Base-by-base conservation (phyloP, 2,797 vertebrate species). In the Phaenicophaeus curvirostris region DNA sequence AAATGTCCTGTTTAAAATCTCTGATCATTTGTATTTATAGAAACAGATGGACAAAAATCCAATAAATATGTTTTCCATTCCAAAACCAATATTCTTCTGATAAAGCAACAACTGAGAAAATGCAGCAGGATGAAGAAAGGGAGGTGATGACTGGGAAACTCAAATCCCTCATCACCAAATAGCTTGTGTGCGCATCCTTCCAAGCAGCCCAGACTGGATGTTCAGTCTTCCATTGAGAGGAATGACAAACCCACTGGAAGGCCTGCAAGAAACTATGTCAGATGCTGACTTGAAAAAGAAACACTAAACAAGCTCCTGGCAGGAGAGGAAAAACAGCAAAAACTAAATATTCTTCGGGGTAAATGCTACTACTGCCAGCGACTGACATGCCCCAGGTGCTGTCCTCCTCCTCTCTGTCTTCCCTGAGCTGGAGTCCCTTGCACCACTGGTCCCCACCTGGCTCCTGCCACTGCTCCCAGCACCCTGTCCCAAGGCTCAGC, bases 91-190 rank as follows among this genome's bases (percentile, higher is more conserved):
- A 39, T 25, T 67, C 30, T 87, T 46, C 24, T 53, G 41, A 65
- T 51, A 95, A 93, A 90, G 63, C 42, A 90, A 68, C 59, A 89
- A 62, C 68, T 35, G 66, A 78, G 82, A 77, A 48, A 31, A 68
- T 59, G 55, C 73, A 76, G 31, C 39, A 73, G 23, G 69, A 85
- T 51, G 41, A 81, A 91, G 48, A 87, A 90, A 69, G 57, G 85
- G 55, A 66, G 14, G 21, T 55, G 8, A 33, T 37, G 17, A 69
- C 0, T n/a, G 51, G 48, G 87, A 93, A 83, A 72, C 44, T 85
- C 57, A 37, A 66, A 91, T 75, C 62, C 46, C 41, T 92, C 66
- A 42, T 31, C 37, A 54, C 33, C 54, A 44, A 67, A 55, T 55
- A 66, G 33, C 41, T 42, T 48, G 9, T 41, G 39, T 6, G 4